Evolutionary conservation across 2,888 invertebrate species (phyloP).

Genomic region (Coelogynopora nodosa): DNA sequence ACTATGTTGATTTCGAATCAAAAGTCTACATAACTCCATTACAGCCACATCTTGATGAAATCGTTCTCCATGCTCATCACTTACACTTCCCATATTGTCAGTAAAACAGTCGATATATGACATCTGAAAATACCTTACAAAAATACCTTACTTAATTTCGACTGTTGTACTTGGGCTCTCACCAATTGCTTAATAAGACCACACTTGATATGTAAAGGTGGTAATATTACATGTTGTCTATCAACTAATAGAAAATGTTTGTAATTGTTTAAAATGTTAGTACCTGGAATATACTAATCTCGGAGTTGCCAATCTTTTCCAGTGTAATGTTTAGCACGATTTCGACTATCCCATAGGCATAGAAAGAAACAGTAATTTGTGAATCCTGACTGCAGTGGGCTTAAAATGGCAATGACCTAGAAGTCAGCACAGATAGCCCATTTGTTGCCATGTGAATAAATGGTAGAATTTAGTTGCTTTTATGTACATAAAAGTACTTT

Average conservation of each 20-base stretch:
- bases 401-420: constrained; percentile 49
- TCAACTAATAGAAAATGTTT: background rate
- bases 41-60: constrained; percentile 33
- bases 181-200: too few relatives aligned
- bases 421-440: constrained; percentile 49
- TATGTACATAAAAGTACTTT: too few relatives aligned
- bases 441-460: constrained; percentile 43
- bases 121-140: background rate
- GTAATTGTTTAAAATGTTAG: too few relatives aligned
- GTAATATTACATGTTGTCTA: background rate
- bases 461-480: constrained; percentile 47
- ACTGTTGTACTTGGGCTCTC: background rate
- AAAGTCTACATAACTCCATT: constrained; percentile 1
- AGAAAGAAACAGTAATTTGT: constrained; percentile 48
- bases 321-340: background rate
- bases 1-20: constrained; percentile 26
- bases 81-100: too few relatives aligned
- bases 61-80: too few relatives aligned
- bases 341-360: constrained; percentile 37
- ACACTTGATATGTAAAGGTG: constrained; percentile 5
- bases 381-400: constrained; percentile 47
- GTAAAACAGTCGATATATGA: constrained; percentile 29
- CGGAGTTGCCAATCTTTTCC: background rate
- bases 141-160: constrained; percentile 26
- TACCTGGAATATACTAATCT: background rate